Base-by-base conservation (phyloP, 2,113 vertebrate genomes). In the Eidolon helvum region DNA sequence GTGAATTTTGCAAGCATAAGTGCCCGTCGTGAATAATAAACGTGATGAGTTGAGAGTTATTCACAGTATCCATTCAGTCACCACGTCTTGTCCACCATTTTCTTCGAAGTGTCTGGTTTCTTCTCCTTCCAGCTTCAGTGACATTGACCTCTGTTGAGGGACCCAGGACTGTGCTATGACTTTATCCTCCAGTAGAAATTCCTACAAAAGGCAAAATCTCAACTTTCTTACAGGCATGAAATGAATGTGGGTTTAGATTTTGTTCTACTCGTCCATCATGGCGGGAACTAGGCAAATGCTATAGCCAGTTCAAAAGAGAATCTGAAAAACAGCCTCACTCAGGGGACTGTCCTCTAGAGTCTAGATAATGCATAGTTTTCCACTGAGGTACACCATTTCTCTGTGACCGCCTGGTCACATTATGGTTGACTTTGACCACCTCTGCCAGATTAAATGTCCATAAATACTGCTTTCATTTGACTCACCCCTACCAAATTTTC, bases 21-120 rank as follows among this genome's bases (percentile, higher is more conserved):
- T 3, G 12, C 18, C 14, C 10, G 0, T 30, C n/a, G 26, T 1
- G 38, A 48, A 26, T 18, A 35, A 24, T 12, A n/a, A 26, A 1
- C n/a, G 1, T 21, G n/a, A 16, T 4, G 55, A 66, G 10, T 5
- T 45, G 50, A n/a, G 19, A 38, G 24, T 86, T 33, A 4, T 19
- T 38, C 8, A 5, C 1, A 1, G 33, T 24, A 11, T 5, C 28
- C 15, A 8, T 14, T 50, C 35, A 48, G 30, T 66, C 38, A 6
- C 38, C 22, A 4, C 14, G 7, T 43, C 35, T 30, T 48, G 45
- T 5, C 66, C 6, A 5, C 65, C 45, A 38, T 59, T 92, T 82
- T 59, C 79, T 87, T 72, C 5, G 8, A 77, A 75, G 48, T 40
- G 55, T 66, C 61, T 83, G 43, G 5, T 57, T 43, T 86, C 12